Percentiles rank a stretch among this genome's conserved stretches.
These are phyloP conservation scores for Nasonia oneida DNA, from an alignment of 2,888 invertebrate species.

Conservation along the genomic window DNA sequence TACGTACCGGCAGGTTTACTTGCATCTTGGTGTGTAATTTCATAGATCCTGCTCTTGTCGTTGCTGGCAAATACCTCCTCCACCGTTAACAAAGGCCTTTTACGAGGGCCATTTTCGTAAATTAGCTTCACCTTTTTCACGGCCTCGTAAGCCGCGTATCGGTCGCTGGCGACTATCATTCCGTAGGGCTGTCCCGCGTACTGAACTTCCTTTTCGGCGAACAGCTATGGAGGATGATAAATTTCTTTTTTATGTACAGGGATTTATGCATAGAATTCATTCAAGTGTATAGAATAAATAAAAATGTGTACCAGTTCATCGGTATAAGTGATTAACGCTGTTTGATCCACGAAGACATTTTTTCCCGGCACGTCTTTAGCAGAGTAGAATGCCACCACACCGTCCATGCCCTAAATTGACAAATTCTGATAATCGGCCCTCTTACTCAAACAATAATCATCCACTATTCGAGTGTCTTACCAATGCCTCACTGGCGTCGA, in stretches of 20 bases:
- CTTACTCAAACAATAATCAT: neutral
- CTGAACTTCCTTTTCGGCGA: constrained; percentile 78
- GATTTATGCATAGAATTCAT: no score
- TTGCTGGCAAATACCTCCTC: constrained; percentile 70
- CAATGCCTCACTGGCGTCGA: constrained; percentile 85
- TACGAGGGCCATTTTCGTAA: constrained; percentile 36
- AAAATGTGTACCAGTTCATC: constrained; percentile 31
- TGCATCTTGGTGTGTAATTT: neutral
- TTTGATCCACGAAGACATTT: constrained; percentile 77
- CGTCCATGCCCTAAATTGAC: constrained; percentile 81
- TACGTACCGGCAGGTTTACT: constrained; percentile 16
- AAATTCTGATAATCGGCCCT: neutral
- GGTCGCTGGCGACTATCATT: constrained; percentile 85
- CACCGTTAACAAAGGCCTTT: constrained; percentile 73
- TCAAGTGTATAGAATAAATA: neutral
- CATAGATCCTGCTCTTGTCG: constrained; percentile 64
- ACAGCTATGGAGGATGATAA: constrained; percentile 66
- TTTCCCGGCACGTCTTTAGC: constrained; percentile 86
- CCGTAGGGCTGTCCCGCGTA: constrained; percentile 89
- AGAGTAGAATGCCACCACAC: constrained; percentile 84
- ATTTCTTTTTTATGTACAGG: neutral
- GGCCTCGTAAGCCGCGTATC: constrained; percentile 82
- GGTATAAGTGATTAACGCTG: constrained; percentile 32
- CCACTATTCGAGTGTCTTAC: constrained; percentile 75
- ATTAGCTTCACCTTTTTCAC: constrained; percentile 73